phyloP scores from a whole-genome alignment of 1,140 invertebrate genomes.

The Plectus sambesii region DNA sequence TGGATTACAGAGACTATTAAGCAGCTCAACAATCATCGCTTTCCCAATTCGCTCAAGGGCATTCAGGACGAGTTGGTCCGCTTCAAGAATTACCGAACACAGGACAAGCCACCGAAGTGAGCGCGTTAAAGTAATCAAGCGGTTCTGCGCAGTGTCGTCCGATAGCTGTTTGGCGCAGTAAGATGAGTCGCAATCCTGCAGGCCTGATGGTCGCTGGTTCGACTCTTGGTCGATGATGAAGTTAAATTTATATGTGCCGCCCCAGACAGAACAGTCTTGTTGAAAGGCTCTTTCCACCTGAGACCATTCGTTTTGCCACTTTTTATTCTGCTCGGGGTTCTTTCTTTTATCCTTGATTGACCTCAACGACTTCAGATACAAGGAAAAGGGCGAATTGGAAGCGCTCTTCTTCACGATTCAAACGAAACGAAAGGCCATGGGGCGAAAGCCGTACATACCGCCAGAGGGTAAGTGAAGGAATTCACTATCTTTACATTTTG shows the following conservation, averaged over 20 bases:
- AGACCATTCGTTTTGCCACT: no score
- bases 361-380: constrained; percentile 57
- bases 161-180: no score
- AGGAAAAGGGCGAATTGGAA: constrained; percentile 90
- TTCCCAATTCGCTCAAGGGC: constrained; percentile 88
- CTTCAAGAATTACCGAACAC: constrained; percentile 89
- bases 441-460: constrained; percentile 74
- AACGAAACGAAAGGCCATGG: constrained; percentile 80
- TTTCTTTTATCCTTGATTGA: constrained; percentile 12
- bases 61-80: constrained; percentile 75
- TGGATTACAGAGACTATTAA: constrained; percentile 83
- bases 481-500: constrained; percentile 2
- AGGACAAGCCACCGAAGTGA: constrained; percentile 92
- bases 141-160: no score
- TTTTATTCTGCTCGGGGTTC: no score
- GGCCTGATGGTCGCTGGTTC: constrained; percentile 2
- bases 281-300: no score
- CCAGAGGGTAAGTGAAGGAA: constrained; percentile 59
- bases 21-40: constrained; percentile 69
- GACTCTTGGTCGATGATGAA: constrained; percentile 11
- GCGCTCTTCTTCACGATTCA: constrained; percentile 92
- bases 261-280: no score
- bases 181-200: no score
- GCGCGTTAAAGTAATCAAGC: no score
- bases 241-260: constrained; percentile 10